Evolutionary conservation across 1,140 invertebrate species (phyloP).

Genomic region (Eciton burchellii): DNA sequence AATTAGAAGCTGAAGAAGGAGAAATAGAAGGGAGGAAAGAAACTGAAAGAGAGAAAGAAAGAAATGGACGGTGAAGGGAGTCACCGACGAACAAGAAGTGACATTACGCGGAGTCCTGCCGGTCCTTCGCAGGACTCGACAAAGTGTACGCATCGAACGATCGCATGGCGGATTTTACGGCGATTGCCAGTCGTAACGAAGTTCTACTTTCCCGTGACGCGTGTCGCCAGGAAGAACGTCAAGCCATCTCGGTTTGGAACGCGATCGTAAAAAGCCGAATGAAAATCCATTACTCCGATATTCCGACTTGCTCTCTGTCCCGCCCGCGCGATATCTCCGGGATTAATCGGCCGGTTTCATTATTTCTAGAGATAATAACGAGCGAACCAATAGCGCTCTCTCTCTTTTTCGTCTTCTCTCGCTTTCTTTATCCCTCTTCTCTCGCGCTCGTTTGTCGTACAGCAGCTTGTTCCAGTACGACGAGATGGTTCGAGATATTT

Average conservation of each 20-base stretch:
- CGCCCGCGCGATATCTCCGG: constrained; percentile 46
- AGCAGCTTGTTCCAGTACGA: too few species aligned
- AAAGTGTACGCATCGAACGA: constrained; percentile 63
- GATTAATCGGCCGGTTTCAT: constrained; percentile 63
- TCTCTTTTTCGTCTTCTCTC: constrained; percentile 1
- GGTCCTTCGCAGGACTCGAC: constrained; percentile 46
- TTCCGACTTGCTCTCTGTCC: constrained; percentile 35
- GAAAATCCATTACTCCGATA: constrained; percentile 69
- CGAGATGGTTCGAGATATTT: too few species aligned
- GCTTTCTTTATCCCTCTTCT: too few species aligned
- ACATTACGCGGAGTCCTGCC: constrained; percentile 34
- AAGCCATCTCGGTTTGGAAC: constrained; percentile 56
- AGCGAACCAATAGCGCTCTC: background rate
- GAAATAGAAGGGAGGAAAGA: background rate
- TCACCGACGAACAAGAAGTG: constrained; percentile 33
- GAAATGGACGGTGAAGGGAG: constrained; percentile 1
- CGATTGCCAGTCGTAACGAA: constrained; percentile 72
- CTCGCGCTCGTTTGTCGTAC: too few species aligned
- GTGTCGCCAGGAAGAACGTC: constrained; percentile 56
- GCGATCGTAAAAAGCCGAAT: constrained; percentile 72
- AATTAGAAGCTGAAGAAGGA: constrained; percentile 9
- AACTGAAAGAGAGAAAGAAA: background rate
- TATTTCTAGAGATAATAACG: constrained; percentile 51
- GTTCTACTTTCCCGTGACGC: constrained; percentile 62
- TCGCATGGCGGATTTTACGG: constrained; percentile 73